Evolutionary conservation across 2,888 invertebrate genomes (phyloP), one percentile per base, ranked within the genome.

Genomic region (Noctua janthina): DNA sequence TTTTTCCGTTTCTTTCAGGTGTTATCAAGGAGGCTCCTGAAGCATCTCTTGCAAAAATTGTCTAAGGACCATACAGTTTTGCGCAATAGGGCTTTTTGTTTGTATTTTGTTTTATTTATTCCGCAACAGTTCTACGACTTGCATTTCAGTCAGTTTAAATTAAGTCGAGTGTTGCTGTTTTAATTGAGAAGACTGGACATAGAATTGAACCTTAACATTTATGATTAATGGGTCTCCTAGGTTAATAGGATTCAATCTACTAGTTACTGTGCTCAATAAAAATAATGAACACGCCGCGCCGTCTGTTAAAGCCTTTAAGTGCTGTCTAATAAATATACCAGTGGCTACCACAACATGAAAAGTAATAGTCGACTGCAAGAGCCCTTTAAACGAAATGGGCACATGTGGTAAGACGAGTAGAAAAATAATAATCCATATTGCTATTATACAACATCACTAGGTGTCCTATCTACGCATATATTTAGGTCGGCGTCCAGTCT

Each of bases 161-260:
- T 23, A 39, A 43, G 13, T 51, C 2, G 7, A 20, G 1, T 10
- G 51, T 68, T 11, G 15, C 1, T 35, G 13, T 51, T 51, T 71
- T 35, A 43, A 79, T 81, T 43, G 39, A 43, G 23, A 73, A 35
- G 23, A 62, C 15, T 43, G n/a, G 43, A 59, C 81, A 35, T 11
- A 81, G 43, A 51, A 39, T 39, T 49, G 51, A 43, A 51, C 51
- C 46, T 51, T 35, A 59, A 59, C 51, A 51, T 29, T 6, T n/a
- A 51, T 29, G 1, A 79, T 51, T 51, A 51, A 73, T 35, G 51
- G 43, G 54, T 56, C 56, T 39, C 20, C 20, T 39, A 59, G 56
- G 59, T 62, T 81, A 79, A 79, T 35, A 81, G 49, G 39, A 29
- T 51, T 43, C 29, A 81, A 62, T 79, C 10, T 29, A 54, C 23